A percentile compares a stretch with the other conserved stretches of the same genome.
phyloP scores from a whole-genome alignment of 2,113 vertebrate genomes.

The Sakesphorus luctuosus region DNA sequence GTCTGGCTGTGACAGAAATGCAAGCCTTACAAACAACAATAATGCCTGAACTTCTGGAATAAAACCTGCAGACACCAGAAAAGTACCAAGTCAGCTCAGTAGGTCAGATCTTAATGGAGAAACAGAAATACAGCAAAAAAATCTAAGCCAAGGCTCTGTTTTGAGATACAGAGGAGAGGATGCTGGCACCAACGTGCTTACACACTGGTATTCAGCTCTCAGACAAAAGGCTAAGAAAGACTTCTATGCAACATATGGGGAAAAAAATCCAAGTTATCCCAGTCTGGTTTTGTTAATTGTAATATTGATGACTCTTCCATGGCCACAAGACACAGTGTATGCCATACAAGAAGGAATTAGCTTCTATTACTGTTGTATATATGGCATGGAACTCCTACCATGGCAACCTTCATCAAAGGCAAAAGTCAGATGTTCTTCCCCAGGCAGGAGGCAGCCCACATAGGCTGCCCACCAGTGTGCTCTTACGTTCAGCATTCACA shows the following conservation, averaged over 20 bases:
- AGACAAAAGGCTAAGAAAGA: neutral
- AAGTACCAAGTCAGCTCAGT: neutral
- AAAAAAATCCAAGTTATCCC: neutral
- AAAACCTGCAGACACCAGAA: neutral
- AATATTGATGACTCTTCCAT: neutral
- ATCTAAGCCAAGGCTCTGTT: neutral
- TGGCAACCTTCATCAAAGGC: neutral
- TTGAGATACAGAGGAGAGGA: neutral
- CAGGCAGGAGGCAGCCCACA: neutral
- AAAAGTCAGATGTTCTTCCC: neutral
- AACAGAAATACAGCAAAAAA: neutral
- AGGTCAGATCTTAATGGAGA: neutral
- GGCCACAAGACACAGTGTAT: fast-evolving
- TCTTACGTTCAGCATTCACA: neutral
- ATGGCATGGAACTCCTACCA: neutral
- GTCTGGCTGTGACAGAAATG: neutral
- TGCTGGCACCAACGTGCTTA: neutral
- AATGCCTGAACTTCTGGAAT: neutral
- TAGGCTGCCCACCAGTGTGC: fast-evolving
- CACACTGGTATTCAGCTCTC: neutral
- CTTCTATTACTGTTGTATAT: neutral
- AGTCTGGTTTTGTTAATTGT: neutral
- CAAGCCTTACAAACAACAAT: neutral
- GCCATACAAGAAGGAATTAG: neutral
- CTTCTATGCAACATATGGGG: fast-evolving